Percentiles rank a stretch among this genome's conserved stretches.
Conservation (phyloP, 2,797 vertebrate species). For the Falco peregrinus region DNA sequence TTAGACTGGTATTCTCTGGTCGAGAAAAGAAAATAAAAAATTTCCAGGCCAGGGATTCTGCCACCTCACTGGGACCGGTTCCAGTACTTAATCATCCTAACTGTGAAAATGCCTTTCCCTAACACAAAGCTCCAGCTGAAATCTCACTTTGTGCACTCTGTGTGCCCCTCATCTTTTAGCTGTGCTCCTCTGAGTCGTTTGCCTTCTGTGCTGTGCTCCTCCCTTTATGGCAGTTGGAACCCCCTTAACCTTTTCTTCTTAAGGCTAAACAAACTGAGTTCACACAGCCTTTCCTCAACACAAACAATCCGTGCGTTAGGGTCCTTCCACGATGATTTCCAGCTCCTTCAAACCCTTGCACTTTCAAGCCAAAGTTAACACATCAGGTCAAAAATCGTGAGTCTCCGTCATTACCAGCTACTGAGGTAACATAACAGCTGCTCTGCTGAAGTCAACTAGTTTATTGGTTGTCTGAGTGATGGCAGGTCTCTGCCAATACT, state of each 20-base stretch:
- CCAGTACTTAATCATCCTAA: neutral
- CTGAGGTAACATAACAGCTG: neutral
- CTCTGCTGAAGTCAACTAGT: neutral
- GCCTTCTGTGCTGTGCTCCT: neutral
- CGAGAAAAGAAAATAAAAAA: neutral
- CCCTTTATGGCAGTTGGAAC: neutral
- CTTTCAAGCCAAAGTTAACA: neutral
- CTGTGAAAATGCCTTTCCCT: neutral
- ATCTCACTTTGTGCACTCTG: neutral
- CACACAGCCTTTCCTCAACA: neutral
- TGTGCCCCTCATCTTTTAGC: neutral
- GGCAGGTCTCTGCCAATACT: neutral
- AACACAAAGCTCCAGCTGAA: neutral
- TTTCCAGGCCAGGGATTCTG: neutral
- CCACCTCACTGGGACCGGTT: neutral
- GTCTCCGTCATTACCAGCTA: rapidly evolving
- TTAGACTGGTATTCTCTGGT: neutral
- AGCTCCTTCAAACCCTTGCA: neutral
- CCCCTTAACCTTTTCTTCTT: neutral
- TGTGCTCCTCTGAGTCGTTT: neutral
- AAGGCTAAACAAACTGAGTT: neutral
- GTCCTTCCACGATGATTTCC: neutral
- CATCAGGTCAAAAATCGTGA: neutral
- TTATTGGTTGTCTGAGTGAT: neutral
- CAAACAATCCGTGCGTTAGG: neutral